Evolutionary conservation across 2,797 vertebrate species (phyloP), one percentile per base, ranked within the genome.

Genomic region (Hippopotamyrus pictus): DNA sequence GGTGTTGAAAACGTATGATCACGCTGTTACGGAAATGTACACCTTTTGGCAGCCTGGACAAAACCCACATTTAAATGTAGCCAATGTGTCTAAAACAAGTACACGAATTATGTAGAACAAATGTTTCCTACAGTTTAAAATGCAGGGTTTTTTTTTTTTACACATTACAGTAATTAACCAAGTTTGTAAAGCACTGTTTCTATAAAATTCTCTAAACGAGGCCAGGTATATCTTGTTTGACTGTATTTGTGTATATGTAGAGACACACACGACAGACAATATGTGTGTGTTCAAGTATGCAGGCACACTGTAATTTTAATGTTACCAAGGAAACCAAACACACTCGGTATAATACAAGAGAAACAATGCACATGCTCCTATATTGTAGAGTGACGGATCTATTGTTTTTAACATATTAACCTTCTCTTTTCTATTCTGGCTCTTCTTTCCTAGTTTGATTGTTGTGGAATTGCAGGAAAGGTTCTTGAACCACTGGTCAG

Each of bases 401-500:
- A 8, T 19, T n/a, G 69, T 33, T 73, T 73, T 76, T 29, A 7
- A 25, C 9, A 22, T 25, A 9, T 3, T n/a, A n/a, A n/a, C n/a
- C n/a, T n/a, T n/a, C n/a, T n/a, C 2, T 53, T 50, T 33, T 25
- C 1, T 22, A 22, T 22, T 22, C 19, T 89, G 8, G 14, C 17
- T 46, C 7, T 29, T 54, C n/a, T 50, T 12, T 85, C 46, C n/a
- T n/a, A 96, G 96, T 91, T 96, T 41, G 90, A 95, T 85, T 96
- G 96, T 91, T 96, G 96, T 90, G 96, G 96, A 1, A 0, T 92
- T 50, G 50, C 22, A 3, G 90, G 94, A 0, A n/a, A n/a, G n/a
- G 0, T 37, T 0, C 0, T 95, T 0, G 95, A 96, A 37, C 0
- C 89, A 1, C 0, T 92, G 0, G 90, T 92, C 3, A 0, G 90